Conservation (phyloP, 2,113 vertebrate species). For the Nibea albiflora region DNA sequence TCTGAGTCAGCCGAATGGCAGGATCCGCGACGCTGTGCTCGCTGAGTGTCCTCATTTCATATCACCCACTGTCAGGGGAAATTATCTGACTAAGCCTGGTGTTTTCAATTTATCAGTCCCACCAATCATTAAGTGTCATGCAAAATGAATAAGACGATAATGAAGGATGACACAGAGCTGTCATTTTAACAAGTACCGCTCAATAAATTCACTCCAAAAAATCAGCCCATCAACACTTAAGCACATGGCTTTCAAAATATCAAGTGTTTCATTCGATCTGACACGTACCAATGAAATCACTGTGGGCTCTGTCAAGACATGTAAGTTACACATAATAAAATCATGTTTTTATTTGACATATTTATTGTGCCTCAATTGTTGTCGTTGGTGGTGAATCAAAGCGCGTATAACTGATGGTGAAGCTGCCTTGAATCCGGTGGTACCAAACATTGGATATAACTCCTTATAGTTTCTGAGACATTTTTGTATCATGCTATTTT, state of each 20-base stretch:
- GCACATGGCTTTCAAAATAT: no score
- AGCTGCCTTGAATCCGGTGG: no score
- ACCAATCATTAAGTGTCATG: constrained; percentile 31
- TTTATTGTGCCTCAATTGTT: no score
- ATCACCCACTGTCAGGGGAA: constrained; percentile 47
- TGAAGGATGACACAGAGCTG: constrained; percentile 25
- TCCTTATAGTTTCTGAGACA: no score
- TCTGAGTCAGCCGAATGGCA: constrained; percentile 41
- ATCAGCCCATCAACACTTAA: no score
- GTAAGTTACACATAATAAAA: no score
- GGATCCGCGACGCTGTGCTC: constrained; percentile 12
- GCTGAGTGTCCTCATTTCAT: constrained; percentile 42
- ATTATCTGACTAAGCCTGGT: constrained; percentile 37
- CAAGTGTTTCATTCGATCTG: neutral
- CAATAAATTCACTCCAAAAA: neutral
- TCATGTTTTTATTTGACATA: no score
- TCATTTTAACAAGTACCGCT: neutral
- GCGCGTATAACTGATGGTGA: no score
- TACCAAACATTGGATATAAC: no score
- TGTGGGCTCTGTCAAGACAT: no score
- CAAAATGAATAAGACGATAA: constrained; percentile 44
- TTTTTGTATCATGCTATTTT: no score
- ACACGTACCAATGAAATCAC: neutral
- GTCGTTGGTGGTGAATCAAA: no score
- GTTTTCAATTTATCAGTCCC: constrained; percentile 42